phyloP scores from a whole-genome alignment of 2,113 vertebrate species.

The Panurus biarmicus region DNA sequence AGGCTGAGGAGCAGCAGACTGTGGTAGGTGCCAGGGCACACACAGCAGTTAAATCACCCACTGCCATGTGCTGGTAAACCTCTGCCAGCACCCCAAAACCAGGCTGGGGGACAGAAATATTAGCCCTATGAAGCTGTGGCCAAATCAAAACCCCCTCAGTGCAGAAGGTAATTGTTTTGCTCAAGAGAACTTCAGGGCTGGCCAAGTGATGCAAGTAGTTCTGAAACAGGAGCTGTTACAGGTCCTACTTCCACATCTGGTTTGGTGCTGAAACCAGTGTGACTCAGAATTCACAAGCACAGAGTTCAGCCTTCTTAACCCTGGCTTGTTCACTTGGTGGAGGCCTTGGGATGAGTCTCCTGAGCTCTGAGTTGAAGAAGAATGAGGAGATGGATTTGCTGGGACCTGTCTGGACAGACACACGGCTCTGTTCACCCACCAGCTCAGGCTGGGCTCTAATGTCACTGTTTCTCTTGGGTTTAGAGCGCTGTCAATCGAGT shows the following conservation, averaged over 20 bases:
- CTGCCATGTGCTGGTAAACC: no score
- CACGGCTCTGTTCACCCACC: no score
- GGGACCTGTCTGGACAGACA: no score
- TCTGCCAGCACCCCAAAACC: not conserved
- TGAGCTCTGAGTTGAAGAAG: not conserved
- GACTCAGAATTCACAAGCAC: not conserved
- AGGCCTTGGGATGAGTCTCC: not conserved
- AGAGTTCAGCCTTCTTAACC: not conserved
- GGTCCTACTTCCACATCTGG: not conserved
- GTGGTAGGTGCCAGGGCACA: not conserved
- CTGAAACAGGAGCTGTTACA: not conserved
- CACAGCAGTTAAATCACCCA: not conserved
- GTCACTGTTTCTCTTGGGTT: not conserved
- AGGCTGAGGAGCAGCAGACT: slow-evolving; percentile 28
- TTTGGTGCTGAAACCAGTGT: not conserved
- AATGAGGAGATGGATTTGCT: not conserved
- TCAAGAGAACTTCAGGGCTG: not conserved
- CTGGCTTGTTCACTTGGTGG: not conserved
- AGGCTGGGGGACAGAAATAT: not conserved
- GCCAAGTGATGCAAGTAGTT: not conserved
- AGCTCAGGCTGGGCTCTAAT: not conserved
- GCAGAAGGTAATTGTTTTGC: not conserved
- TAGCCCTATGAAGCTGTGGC: not conserved
- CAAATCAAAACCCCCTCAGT: not conserved
- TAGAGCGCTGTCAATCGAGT: slow-evolving; percentile 79